These are phyloP conservation scores for Campylomormyrus numenius DNA, from an alignment of 2,113 vertebrate species.

Conservation along the genomic window DNA sequence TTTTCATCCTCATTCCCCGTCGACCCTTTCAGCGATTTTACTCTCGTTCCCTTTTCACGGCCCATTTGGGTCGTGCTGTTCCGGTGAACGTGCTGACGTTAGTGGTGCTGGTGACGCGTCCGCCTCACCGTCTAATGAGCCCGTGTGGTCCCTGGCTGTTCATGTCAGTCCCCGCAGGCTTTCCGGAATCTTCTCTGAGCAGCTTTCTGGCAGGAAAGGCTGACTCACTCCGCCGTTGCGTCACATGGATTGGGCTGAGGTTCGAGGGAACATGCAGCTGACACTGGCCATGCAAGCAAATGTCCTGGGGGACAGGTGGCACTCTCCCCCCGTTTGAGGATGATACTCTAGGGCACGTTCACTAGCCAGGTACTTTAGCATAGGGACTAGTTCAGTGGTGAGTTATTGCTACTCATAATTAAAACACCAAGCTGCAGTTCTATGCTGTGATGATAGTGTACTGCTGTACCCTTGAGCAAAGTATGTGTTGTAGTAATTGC, in stretches of 20 bases:
- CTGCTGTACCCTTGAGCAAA: slow-evolving; percentile 2
- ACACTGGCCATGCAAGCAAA: background rate
- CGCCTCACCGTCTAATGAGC: background rate
- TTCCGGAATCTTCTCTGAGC: background rate
- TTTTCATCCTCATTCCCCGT: slow-evolving; percentile 8
- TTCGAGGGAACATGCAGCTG: background rate
- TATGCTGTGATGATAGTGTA: background rate
- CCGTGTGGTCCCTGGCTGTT: background rate
- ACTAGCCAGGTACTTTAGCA: background rate
- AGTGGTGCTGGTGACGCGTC: background rate
- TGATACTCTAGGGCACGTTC: background rate
- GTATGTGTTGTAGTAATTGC: background rate
- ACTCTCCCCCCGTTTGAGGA: background rate
- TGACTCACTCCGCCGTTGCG: background rate
- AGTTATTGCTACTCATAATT: background rate
- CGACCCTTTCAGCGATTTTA: slow-evolving; percentile 8
- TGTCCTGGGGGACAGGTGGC: background rate
- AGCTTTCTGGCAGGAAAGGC: background rate
- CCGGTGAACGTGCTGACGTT: slow-evolving; percentile 11
- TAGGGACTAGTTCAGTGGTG: background rate
- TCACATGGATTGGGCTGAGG: background rate
- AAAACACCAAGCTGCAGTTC: background rate
- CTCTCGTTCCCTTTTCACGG: slow-evolving; percentile 11
- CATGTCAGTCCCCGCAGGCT: background rate
- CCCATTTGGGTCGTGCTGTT: slow-evolving; percentile 9